phyloP scores from a whole-genome alignment of 2,797 vertebrate species.

The Meda fulgida region DNA sequence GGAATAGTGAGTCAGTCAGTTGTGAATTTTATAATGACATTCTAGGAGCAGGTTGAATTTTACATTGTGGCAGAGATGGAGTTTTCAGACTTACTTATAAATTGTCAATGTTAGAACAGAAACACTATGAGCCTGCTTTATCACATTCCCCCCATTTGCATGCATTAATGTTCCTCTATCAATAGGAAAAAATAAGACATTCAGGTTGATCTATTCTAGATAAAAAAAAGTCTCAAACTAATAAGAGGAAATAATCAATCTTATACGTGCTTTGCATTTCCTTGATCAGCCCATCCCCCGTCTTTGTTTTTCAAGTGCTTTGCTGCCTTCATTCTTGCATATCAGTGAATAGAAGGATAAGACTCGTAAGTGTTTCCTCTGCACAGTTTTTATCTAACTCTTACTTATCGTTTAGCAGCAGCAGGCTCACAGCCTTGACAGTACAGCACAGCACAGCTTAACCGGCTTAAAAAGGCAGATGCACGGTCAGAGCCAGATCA shows the following conservation, averaged over 20 bases:
- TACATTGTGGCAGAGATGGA: slow-evolving; percentile 17
- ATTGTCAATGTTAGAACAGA: slow-evolving; percentile 25
- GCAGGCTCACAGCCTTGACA: slow-evolving; percentile 40
- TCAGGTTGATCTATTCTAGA: background rate
- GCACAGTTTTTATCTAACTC: slow-evolving; percentile 37
- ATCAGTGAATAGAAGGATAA: slow-evolving; percentile 25
- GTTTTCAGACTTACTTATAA: slow-evolving; percentile 13
- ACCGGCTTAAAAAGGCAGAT: slow-evolving; percentile 54
- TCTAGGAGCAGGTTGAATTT: background rate
- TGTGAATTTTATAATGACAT: slow-evolving; percentile 41
- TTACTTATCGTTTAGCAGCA: slow-evolving; percentile 46
- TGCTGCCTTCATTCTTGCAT: slow-evolving; percentile 13
- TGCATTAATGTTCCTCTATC: slow-evolving; percentile 8
- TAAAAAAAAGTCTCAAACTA: background rate
- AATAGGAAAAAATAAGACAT: background rate
- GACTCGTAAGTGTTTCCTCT: background rate
- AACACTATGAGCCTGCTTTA: background rate
- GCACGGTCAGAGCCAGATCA: slow-evolving; percentile 29
- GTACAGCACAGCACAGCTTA: slow-evolving; percentile 47
- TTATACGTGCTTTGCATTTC: background rate
- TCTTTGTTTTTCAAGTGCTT: background rate
- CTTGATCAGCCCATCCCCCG: background rate
- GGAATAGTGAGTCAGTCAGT: slow-evolving; percentile 27
- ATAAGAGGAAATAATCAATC: slow-evolving; percentile 6
- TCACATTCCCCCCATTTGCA: background rate